These are phyloP conservation scores for Drosophila monieri DNA, from an alignment of 2,888 invertebrate species.

Conservation along the genomic window DNA sequence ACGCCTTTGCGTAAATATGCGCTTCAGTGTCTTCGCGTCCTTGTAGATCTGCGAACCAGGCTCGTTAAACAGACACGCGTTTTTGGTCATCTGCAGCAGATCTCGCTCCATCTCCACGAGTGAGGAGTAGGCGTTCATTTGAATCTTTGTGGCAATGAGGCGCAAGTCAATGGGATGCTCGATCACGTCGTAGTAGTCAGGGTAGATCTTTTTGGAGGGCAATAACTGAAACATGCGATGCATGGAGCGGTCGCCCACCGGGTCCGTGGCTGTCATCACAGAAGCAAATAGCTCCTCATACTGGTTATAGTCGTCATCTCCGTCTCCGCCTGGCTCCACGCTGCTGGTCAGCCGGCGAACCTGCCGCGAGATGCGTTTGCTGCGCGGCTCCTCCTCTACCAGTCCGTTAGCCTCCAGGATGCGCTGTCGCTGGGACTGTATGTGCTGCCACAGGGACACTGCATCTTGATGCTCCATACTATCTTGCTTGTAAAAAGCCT, in stretches of 20 bases:
- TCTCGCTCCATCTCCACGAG: constrained; percentile 95
- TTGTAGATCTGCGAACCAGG: constrained; percentile 98
- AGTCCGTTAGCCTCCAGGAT: constrained; percentile 81
- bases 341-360: constrained; percentile 83
- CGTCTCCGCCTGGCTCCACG: constrained; percentile 88
- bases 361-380: constrained; percentile 79
- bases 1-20: constrained; percentile 88
- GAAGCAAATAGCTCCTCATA: constrained; percentile 95
- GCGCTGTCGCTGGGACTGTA: constrained; percentile 84
- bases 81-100: constrained; percentile 94
- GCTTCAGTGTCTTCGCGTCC: constrained; percentile 94
- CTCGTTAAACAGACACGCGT: constrained; percentile 98
- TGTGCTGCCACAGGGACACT: constrained; percentile 93
- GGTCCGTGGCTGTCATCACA: constrained; percentile 93
- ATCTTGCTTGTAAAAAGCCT: constrained; percentile 95
- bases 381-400: constrained; percentile 80
- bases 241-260: constrained; percentile 90
- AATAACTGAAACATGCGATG: constrained; percentile 95
- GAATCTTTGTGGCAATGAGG: constrained; percentile 95
- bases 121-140: constrained; percentile 91
- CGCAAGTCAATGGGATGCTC: constrained; percentile 97
- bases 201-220: constrained; percentile 96
- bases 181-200: constrained; percentile 97
- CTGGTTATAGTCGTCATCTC: constrained; percentile 90
- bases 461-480: constrained; percentile 96